Evolutionary conservation across 2,888 invertebrate genomes (phyloP).

Genomic region (Lymantria dispar): DNA sequence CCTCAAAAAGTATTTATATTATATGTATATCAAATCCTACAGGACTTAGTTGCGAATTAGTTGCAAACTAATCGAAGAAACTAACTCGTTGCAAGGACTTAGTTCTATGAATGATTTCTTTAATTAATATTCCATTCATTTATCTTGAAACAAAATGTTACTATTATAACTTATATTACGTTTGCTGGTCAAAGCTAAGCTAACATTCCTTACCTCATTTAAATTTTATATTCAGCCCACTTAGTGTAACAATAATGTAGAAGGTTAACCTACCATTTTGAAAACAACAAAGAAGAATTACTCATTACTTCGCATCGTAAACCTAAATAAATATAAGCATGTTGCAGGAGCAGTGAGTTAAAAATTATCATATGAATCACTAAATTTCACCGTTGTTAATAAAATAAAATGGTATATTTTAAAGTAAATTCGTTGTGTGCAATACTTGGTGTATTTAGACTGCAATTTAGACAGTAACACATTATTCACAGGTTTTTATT

Average conservation of each 20-base stretch:
- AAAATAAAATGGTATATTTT: slow-evolving; percentile 21
- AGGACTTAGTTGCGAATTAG: too few relatives aligned
- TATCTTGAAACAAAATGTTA: too few relatives aligned
- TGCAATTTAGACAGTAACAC: not conserved
- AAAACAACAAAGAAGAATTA: slow-evolving; percentile 15
- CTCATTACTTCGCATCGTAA: slow-evolving; percentile 26
- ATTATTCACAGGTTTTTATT: not conserved
- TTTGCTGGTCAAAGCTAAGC: not conserved
- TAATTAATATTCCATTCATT: too few relatives aligned
- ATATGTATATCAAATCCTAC: too few relatives aligned
- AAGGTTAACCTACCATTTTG: slow-evolving; percentile 1
- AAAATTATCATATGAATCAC: slow-evolving; percentile 28
- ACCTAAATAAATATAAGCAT: slow-evolving; percentile 23
- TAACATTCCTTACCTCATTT: not conserved
- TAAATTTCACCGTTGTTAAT: slow-evolving; percentile 13
- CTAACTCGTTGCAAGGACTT: too few relatives aligned
- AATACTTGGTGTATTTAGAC: not conserved
- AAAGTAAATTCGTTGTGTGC: slow-evolving; percentile 6
- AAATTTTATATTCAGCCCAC: not conserved
- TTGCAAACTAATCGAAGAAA: too few relatives aligned
- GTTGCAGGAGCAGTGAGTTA: slow-evolving; percentile 15
- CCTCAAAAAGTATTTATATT: too few relatives aligned
- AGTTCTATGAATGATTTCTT: too few relatives aligned
- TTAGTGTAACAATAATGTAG: not conserved
- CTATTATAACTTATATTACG: not conserved